These are phyloP conservation scores for Chanos chanos DNA, from an alignment of 2,797 vertebrate genomes.

Conservation along the genomic window DNA sequence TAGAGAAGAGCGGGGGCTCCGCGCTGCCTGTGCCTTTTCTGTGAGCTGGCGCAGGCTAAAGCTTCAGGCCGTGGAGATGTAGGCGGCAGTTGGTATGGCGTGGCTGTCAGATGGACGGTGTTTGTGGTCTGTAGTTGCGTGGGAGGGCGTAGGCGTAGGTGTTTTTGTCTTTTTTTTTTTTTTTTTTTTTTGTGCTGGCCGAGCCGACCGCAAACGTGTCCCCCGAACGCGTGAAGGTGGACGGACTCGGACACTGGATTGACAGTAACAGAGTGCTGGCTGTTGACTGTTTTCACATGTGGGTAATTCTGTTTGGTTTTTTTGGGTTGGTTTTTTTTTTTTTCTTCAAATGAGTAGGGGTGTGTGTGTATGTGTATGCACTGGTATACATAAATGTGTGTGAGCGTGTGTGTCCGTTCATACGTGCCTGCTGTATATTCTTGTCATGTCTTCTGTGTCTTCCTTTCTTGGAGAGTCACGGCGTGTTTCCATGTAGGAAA, in stretches of 20 bases:
- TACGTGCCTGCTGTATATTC: no score
- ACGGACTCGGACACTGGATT: no score
- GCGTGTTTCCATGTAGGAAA: no score
- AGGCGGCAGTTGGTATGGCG: background rate
- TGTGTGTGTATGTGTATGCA: constrained; percentile 1
- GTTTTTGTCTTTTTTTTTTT: no score
- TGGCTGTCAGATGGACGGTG: background rate
- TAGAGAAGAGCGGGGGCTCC: no score
- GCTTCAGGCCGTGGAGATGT: background rate
- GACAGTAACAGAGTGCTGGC: no score
- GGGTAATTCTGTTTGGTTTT: background rate
- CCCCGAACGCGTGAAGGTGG: no score
- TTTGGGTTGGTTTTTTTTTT: constrained; percentile 15
- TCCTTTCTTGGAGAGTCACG: no score
- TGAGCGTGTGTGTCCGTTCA: background rate
- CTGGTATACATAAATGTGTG: background rate
- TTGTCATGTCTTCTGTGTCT: no score
- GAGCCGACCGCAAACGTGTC: no score
- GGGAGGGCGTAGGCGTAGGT: constrained; percentile 27
- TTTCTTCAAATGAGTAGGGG: no score
- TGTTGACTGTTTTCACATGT: background rate
- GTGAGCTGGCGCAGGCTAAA: background rate
- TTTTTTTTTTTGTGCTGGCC: no score
- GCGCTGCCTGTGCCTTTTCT: background rate
- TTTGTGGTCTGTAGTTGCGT: background rate